Evolutionary conservation across 2,797 vertebrate species (phyloP), one percentile per base, ranked within the genome.

Genomic region (Silurus lanzhouensis): DNA sequence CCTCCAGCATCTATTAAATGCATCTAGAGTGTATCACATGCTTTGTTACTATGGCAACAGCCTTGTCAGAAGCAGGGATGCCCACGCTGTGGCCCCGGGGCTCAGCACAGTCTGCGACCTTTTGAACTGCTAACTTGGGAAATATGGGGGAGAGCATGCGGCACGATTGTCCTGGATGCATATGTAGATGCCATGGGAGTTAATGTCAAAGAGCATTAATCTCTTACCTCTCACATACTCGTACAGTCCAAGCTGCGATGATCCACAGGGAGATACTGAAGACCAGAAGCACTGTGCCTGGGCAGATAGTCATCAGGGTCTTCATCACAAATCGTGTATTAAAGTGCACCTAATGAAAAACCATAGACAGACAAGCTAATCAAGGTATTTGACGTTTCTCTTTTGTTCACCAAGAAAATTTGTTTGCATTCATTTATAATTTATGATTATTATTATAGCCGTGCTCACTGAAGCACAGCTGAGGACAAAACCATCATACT

Each of bases 191-290:
- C 60, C 57, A 68, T 46, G 31, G 31, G 27, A 79, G 44, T 38
- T 78, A 25, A 78, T n/a, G 60, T 75, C n/a, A 75, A 55, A 55
- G 20, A 25, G 70, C 76, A 84, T 46, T 83, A 8, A 83, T 87
- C 48, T 82, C 96, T 94, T 90, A 99, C 98, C 98, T 99, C 93
- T 99, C 98, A 0, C 98, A 99, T 89, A 99, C 98, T 13, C 98
- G 96, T 13, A 99, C 98, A 0, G 98, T 99, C 98, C 98, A 99
- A 9, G 98, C 98, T 0, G 98, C 98, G 5, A 99, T 99, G 94
- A 99, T 99, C 98, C 98, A 99, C 92, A 99, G 94, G 60, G 98
- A 99, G 93, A 99, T 99, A 94, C 98, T 99, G 95, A 99, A 99
- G 89, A 99, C 98, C 84, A 99, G 95, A 89, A 99, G 96, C 93